Evolutionary conservation across 2,113 vertebrate species (phyloP).

Genomic region (Riparia riparia): DNA sequence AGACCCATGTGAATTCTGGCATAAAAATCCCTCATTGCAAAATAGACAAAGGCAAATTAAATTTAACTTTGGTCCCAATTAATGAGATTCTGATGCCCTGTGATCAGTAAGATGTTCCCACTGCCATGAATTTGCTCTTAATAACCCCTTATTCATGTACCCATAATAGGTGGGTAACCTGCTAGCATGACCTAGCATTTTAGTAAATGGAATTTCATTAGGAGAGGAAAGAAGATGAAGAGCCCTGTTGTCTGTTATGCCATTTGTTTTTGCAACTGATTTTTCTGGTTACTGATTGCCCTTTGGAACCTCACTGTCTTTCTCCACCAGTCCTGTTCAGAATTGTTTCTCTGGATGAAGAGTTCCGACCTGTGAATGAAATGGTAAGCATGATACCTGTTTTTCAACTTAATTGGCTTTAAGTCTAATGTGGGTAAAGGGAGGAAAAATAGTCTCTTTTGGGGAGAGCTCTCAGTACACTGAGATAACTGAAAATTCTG

Average conservation of each 20-base stretch:
- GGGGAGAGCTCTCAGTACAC: not conserved
- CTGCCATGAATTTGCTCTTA: not conserved
- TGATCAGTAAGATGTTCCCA: not conserved
- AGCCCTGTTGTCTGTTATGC: not conserved
- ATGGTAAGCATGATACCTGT: constrained; percentile 59
- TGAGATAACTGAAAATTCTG: not conserved
- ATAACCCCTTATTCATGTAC: not conserved
- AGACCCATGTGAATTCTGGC: not conserved
- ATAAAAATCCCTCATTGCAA: not conserved
- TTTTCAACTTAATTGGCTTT: not conserved
- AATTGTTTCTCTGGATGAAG: constrained; percentile 74
- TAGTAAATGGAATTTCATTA: not conserved
- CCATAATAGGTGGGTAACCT: not conserved
- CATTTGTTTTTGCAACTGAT: not conserved
- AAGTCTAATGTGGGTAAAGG: not conserved
- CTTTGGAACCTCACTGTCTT: not conserved
- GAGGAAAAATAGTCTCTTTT: not conserved
- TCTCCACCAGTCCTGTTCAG: constrained; percentile 74
- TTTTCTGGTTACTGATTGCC: not conserved
- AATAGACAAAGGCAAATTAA: not conserved
- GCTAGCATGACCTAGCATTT: not conserved
- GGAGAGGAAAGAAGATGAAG: not conserved
- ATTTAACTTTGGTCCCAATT: not conserved
- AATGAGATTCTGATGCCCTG: not conserved
- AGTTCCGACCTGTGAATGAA: constrained; percentile 67